Conservation (phyloP, 2,113 vertebrate species). For the Callipepla squamata region DNA sequence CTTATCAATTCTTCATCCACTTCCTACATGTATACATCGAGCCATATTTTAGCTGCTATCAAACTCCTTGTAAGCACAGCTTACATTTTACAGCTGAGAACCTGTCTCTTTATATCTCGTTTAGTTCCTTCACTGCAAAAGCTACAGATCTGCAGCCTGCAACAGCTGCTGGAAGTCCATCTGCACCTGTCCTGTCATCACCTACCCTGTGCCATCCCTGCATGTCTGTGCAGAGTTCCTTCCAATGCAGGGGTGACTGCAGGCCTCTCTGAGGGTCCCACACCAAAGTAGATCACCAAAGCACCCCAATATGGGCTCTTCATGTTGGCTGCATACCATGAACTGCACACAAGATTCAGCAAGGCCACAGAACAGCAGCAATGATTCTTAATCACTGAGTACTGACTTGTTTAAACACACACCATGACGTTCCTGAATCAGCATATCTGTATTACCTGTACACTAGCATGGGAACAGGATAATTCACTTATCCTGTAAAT, state of each 20-base stretch:
- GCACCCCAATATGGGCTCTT: background rate
- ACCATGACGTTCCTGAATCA: too few relatives aligned
- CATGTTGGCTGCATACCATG: background rate
- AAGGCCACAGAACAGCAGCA: too few relatives aligned
- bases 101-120: rapidly evolving
- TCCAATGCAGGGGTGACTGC: rapidly evolving
- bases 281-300: rapidly evolving
- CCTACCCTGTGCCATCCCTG: background rate
- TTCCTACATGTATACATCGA: background rate
- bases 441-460: background rate
- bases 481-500: background rate
- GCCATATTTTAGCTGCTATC: background rate
- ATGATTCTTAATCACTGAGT: too few relatives aligned
- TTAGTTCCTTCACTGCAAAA: background rate
- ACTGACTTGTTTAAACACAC: background rate
- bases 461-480: background rate
- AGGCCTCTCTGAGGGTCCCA: rapidly evolving
- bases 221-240: rapidly evolving
- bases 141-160: rapidly evolving
- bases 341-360: background rate
- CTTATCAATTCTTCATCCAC: background rate
- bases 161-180: rapidly evolving
- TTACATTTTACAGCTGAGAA: background rate
- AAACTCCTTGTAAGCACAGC: rapidly evolving
- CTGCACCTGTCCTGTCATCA: too few relatives aligned